A percentile compares a stretch with the other conserved stretches of the same genome.
phyloP scores from a whole-genome alignment of 2,888 invertebrate genomes.

The Dryomyza anilis region DNA sequence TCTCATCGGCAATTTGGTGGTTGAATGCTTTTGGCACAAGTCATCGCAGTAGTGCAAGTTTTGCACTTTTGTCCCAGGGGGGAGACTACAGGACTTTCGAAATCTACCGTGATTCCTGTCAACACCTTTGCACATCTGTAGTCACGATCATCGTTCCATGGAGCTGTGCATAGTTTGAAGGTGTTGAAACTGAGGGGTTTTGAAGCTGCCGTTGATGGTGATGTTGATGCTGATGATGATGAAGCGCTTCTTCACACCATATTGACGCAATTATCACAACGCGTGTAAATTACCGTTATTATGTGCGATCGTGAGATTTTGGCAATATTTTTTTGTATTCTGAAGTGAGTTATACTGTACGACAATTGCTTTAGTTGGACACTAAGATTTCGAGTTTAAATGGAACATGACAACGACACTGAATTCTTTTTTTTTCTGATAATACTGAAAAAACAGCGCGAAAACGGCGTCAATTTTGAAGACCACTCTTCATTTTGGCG shows the following conservation, averaged over 20 bases:
- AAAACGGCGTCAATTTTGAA: no score
- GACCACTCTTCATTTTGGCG: not conserved
- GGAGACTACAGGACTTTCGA: constrained; percentile 26
- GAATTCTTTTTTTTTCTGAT: not conserved
- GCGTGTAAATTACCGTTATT: constrained; percentile 59
- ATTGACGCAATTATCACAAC: constrained; percentile 52
- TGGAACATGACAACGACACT: not conserved
- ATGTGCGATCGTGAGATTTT: constrained; percentile 52
- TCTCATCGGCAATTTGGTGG: constrained; percentile 24
- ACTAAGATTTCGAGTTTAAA: not conserved
- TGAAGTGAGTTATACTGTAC: not conserved
- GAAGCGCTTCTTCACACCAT: constrained; percentile 37
- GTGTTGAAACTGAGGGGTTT: constrained; percentile 14
- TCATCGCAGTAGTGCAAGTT: constrained; percentile 23
- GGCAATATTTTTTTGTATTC: not conserved
- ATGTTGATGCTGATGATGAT: constrained; percentile 18
- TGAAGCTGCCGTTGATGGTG: not conserved
- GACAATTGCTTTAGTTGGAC: not conserved
- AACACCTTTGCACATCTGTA: constrained; percentile 37
- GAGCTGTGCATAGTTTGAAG: not conserved
- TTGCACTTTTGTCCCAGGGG: not conserved
- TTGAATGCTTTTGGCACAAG: constrained; percentile 32
- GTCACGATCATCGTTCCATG: not conserved
- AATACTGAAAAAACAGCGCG: not conserved
- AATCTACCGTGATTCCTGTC: constrained; percentile 38